Evolutionary conservation across 2,113 vertebrate species (phyloP).

Genomic region (Ranitomeya variabilis): DNA sequence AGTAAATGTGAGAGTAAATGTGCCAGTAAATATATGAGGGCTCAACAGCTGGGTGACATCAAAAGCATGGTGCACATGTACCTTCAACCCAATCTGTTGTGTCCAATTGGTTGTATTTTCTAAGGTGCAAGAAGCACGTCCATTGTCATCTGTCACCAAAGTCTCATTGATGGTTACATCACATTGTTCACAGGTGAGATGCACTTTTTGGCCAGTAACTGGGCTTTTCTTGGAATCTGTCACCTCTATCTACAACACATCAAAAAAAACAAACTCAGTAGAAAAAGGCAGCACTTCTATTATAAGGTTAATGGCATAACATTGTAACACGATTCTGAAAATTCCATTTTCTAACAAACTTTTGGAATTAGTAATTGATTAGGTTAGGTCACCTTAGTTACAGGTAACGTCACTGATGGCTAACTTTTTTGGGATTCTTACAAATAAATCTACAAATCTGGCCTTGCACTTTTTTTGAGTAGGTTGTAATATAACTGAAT

Average conservation of each 20-base stretch:
- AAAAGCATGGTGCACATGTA: not conserved
- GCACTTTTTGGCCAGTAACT: not conserved
- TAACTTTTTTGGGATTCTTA: no score
- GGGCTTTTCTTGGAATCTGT: not conserved
- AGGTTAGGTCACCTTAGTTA: not conserved
- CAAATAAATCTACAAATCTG: no score
- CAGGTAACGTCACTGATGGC: not conserved
- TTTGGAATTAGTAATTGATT: no score
- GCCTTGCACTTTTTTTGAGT: no score
- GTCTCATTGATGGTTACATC: slow-evolving; percentile 46
- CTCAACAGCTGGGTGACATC: not conserved
- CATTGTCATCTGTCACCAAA: slow-evolving; percentile 59
- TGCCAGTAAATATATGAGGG: not conserved
- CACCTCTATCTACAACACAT: not conserved
- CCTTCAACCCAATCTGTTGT: not conserved
- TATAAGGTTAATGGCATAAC: no score
- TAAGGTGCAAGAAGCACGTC: slow-evolving; percentile 60
- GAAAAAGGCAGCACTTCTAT: no score
- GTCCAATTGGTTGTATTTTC: slow-evolving; percentile 56
- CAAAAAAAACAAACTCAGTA: no score
- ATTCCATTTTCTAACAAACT: no score
- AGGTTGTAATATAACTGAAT: no score
- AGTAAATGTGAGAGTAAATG: not conserved
- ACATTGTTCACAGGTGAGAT: not conserved
- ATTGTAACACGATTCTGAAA: no score